Evolutionary conservation across 2,888 invertebrate species (phyloP), one percentile per base, ranked within the genome.

Genomic region (Drosophila seclusa): DNA sequence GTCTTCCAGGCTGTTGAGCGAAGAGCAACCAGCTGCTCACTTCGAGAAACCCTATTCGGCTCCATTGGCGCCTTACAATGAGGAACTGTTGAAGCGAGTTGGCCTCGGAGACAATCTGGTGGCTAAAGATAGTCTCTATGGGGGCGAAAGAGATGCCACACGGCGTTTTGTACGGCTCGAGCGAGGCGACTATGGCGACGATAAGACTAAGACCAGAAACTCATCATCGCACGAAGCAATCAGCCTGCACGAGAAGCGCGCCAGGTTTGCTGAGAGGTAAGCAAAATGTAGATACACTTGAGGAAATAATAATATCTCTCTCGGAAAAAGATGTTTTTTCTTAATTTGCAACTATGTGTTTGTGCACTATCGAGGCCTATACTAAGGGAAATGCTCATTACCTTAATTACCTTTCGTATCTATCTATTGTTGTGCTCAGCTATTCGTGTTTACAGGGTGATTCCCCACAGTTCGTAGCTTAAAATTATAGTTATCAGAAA

Each of bases 21-120:
- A 24, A 53, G 40, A 31, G 13, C 27, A 24, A 21, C 7, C 52
- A 38, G 49, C 49, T 57, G 52, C 2, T 64, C n/a, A 24, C 10
- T 65, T 89, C 62, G 73, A 85, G 40, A 76, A 68, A 27, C 89
- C 90, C 1, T 92, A 78, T 61, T 77, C 71, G 27, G 89, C 92
- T 10, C 86, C 88, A 5, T 76, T 91, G 34, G 91, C 92, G 1
- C 90, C 92, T 18, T 87, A 65, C 60, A 73, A 83, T 10, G 63
- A 78, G 73, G 83, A 91, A 38, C 63, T 83, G 27, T 60, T 80
- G 29, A 61, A 78, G 18, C 74, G 73, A 10, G 60, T 72, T 27
- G 55, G 61, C 10, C 49, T 80, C n/a, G 66, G 67, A 34, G 71
- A 66, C 16, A 76, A 73, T 7, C 57, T 82, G 8, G 42, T 53